Base-by-base conservation (phyloP, 2,888 invertebrate genomes). In the Brachylomia viminalis region DNA sequence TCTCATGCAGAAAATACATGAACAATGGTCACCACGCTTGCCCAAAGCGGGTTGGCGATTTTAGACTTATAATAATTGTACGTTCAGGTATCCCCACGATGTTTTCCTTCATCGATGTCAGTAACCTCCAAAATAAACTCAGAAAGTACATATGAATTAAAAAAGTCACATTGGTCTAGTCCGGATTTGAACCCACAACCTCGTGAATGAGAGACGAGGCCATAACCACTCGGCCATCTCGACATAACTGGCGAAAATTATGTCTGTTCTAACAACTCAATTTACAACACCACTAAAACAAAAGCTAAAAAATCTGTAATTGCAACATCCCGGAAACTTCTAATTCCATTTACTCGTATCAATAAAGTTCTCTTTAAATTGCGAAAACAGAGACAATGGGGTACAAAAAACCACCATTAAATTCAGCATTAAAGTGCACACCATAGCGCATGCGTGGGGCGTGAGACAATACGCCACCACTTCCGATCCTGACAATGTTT, bases 401-500 rank as follows among this genome's bases (percentile, higher is more conserved):
- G 27, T 27, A 30, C 42, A 73, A 85, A 84, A 33, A 79, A 81
- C 65, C 3, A 20, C 79, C 80, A 84, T 75, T 71, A 79, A 82
- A 88, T 77, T 77, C 76, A 73, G 64, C 79, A 86, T 77, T 81
- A 79, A 79, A 90, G 89, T 91, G 90, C 91, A 83, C 88, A 90
- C 90, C 90, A 90, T 83, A 77, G 83, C 85, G 89, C 84, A 75
- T 74, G 83, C 72, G 69, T 66, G 85, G 92, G 94, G 95, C 94
- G 95, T 94, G 95, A 94, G 95, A 95, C 95, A 95, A 94, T 94
- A 93, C 91, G 64, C 86, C 89, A 87, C 89, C 92, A 95, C 95
- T 95, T 95, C 95, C 95, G 94, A 94, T 90, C 88, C 88, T 56
- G 72, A 86, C 85, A 70, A 83, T 75, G 86, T 86, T 84, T 87